A percentile compares a stretch with the other conserved stretches of the same genome.
Conservation (phyloP, 2,888 invertebrate genomes). For the Drosophila diplacantha region DNA sequence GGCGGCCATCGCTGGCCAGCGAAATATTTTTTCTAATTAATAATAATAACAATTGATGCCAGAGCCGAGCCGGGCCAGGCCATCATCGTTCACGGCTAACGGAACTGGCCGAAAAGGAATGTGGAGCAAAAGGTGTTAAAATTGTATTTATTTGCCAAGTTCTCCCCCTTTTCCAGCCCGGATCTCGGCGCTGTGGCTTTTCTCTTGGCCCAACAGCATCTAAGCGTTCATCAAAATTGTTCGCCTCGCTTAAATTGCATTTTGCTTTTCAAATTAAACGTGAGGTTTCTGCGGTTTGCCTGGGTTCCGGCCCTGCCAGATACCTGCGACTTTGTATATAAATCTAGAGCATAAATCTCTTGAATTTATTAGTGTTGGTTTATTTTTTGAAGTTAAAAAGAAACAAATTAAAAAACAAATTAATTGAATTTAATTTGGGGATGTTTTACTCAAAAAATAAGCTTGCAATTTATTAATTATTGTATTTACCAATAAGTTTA, state of each 20-base stretch:
- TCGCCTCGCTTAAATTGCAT: conserved; percentile 56
- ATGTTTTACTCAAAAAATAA: not conserved
- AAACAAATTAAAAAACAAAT: no score
- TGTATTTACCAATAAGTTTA: no score
- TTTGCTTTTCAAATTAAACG: conserved; percentile 67
- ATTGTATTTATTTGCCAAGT: conserved; percentile 40
- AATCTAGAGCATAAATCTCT: conserved; percentile 16
- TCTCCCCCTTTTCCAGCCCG: conserved; percentile 13
- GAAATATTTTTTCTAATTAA: conserved; percentile 74
- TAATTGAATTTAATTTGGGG: not conserved
- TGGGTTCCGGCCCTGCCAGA: conserved; percentile 4
- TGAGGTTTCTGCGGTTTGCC: conserved; percentile 34
- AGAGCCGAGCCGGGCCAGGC: conserved; percentile 24
- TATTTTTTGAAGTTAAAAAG: not conserved
- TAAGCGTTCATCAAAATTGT: conserved; percentile 60
- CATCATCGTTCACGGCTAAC: conserved; percentile 47
- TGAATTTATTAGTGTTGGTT: not conserved
- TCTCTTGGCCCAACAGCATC: conserved; percentile 42
- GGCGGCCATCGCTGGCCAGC: conserved; percentile 21
- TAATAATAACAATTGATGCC: conserved; percentile 72
- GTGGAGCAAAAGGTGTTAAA: conserved; percentile 58
- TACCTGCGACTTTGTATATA: conserved; percentile 23
- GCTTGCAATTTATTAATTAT: not conserved
- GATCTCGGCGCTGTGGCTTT: conserved; percentile 14
- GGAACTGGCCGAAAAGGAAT: conserved; percentile 53